Evolutionary conservation across 1,140 invertebrate genomes (phyloP).

Genomic region (Spodoptera frugiperda): DNA sequence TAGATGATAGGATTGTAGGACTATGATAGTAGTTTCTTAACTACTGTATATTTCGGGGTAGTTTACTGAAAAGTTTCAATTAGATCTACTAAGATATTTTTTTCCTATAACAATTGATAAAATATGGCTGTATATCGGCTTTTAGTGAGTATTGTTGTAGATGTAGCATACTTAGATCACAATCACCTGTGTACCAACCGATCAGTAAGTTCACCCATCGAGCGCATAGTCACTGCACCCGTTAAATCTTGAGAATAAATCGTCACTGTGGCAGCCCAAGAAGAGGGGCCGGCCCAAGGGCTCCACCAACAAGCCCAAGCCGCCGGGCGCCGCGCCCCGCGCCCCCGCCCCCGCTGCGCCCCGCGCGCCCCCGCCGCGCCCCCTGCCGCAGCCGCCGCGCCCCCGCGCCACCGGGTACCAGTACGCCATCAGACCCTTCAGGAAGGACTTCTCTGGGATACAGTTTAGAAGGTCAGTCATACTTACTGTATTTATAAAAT

Average conservation of each 20-base stretch:
- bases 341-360: conserved; percentile 50
- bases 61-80: too few species aligned
- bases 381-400: conserved; percentile 54
- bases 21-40: too few species aligned
- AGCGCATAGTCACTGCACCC: background rate
- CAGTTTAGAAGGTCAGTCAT: conserved; percentile 79
- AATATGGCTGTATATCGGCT: too few species aligned
- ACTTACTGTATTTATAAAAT: background rate
- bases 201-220: background rate
- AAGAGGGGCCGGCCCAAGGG: conserved; percentile 82
- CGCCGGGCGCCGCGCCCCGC: conserved; percentile 58
- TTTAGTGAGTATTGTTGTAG: too few species aligned
- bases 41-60: too few species aligned
- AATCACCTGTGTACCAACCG: background rate
- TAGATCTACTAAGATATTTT: too few species aligned
- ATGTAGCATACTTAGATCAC: background rate
- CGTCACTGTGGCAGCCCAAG: conserved; percentile 67
- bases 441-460: conserved; percentile 85
- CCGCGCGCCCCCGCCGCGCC: conserved; percentile 51
- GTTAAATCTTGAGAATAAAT: conserved; percentile 26
- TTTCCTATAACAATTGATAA: too few species aligned
- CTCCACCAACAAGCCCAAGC: conserved; percentile 84
- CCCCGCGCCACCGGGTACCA: conserved; percentile 72
- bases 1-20: too few species aligned
- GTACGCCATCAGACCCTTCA: conserved; percentile 79